Conservation (phyloP, 1,140 invertebrate genomes). For the Tribolium madens region DNA sequence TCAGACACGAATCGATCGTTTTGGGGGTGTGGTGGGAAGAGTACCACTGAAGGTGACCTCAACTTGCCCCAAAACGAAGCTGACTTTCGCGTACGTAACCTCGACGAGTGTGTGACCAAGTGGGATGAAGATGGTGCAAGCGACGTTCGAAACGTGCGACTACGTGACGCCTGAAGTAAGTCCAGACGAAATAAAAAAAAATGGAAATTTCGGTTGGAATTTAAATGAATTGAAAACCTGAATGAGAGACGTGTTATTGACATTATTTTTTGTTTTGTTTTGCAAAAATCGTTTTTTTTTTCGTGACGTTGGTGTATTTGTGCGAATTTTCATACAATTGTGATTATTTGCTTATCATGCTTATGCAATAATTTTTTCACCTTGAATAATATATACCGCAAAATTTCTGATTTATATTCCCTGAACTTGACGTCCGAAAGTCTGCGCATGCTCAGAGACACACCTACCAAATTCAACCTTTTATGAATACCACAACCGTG, state of each 20-base stretch:
- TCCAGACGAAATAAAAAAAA: background rate
- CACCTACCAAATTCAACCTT: conserved; percentile 23
- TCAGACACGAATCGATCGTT: conserved; percentile 1
- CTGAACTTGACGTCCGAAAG: conserved; percentile 8
- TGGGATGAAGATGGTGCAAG: conserved; percentile 41
- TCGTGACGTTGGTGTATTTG: background rate
- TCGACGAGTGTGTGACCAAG: conserved; percentile 1
- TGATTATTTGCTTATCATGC: conserved; percentile 17
- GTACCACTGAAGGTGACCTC: conserved; percentile 20
- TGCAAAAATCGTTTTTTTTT: background rate
- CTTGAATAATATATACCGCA: background rate
- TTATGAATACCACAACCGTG: background rate
- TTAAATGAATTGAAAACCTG: too few relatives aligned
- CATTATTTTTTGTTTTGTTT: background rate
- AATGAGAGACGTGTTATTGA: background rate
- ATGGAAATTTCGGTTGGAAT: too few relatives aligned
- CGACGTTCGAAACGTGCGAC: conserved; percentile 21
- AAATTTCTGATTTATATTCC: background rate
- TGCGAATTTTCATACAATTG: background rate
- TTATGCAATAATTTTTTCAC: conserved; percentile 27
- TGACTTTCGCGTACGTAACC: conserved; percentile 28
- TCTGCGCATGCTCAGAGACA: conserved; percentile 12
- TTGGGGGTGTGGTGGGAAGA: conserved; percentile 27
- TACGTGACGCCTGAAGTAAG: conserved; percentile 37
- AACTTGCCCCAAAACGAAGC: conserved; percentile 9